Evolutionary conservation across 1,140 invertebrate genomes (phyloP).

Genomic region (Cherax destructor): DNA sequence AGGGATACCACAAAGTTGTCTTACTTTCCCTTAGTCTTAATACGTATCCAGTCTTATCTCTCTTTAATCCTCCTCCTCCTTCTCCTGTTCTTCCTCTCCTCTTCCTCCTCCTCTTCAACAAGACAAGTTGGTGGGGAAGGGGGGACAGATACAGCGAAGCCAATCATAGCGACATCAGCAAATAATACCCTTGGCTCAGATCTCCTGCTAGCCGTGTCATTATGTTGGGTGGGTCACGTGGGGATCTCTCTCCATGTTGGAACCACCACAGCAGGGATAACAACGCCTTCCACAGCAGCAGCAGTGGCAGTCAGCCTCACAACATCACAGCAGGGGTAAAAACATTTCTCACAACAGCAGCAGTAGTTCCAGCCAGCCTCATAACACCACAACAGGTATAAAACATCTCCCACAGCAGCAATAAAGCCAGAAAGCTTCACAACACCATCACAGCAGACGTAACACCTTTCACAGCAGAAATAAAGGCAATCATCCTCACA

Average conservation of each 20-base stretch:
- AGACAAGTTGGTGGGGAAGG: not conserved
- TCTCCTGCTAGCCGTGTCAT: conserved; percentile 43
- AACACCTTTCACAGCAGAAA: too few species aligned
- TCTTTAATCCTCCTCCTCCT: too few species aligned
- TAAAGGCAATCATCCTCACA: too few species aligned
- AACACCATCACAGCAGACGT: too few species aligned
- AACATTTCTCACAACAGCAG: not conserved
- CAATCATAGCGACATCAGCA: conserved; percentile 55
- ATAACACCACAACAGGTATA: too few species aligned
- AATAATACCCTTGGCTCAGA: conserved; percentile 50
- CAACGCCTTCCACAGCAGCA: not conserved
- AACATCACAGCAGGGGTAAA: not conserved
- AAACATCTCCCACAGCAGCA: too few species aligned
- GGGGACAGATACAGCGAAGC: conserved; percentile 23
- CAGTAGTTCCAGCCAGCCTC: not conserved
- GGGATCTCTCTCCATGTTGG: not conserved
- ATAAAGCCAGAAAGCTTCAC: too few species aligned
- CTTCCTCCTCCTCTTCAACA: not conserved
- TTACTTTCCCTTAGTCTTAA: too few species aligned
- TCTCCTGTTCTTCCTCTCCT: not conserved
- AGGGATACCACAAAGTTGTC: too few species aligned
- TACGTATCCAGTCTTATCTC: too few species aligned
- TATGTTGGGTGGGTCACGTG: conserved; percentile 33
- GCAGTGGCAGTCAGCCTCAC: not conserved
- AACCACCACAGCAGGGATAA: conserved; percentile 15